Percentiles rank a stretch among this genome's conserved stretches.
Conservation (phyloP, 2,797 vertebrate genomes). For the Tenualosa ilisha region DNA sequence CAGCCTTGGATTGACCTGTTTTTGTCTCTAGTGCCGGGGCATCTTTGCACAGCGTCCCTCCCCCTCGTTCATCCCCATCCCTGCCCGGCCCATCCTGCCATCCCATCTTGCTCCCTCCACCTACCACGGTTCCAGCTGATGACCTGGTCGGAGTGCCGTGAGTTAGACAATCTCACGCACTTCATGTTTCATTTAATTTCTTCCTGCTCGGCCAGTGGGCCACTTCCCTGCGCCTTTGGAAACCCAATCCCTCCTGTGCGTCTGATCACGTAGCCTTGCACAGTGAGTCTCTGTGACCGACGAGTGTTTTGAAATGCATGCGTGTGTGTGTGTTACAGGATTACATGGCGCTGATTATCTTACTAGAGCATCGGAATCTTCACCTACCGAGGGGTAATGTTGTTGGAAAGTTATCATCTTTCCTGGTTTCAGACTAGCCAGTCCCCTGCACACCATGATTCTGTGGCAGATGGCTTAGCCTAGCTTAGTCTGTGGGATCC, state of each 20-base stretch:
- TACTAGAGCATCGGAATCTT: background rate
- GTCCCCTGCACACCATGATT: background rate
- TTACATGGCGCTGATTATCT: background rate
- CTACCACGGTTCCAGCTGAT: background rate
- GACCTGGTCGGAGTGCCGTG: background rate
- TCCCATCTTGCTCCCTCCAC: background rate
- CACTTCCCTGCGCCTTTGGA: background rate
- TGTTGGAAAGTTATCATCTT: background rate
- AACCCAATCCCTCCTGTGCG: background rate
- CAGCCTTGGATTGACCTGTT: slow-evolving; percentile 31
- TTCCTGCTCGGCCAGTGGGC: slow-evolving; percentile 5
- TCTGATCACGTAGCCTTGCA: background rate
- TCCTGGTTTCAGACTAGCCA: background rate
- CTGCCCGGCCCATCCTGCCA: background rate
- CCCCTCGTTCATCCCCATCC: background rate
- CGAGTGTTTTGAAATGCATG: background rate
- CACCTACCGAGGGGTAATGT: background rate
- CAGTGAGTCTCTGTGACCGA: background rate
- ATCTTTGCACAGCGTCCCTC: background rate
- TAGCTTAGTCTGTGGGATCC: background rate
- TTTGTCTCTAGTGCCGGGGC: background rate
- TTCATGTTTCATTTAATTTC: slow-evolving; percentile 29
- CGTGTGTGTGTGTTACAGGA: background rate
- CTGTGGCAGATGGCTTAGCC: background rate
- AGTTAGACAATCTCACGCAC: background rate